Base-by-base conservation (phyloP, 2,888 invertebrate species). In the Operophtera brumata region DNA sequence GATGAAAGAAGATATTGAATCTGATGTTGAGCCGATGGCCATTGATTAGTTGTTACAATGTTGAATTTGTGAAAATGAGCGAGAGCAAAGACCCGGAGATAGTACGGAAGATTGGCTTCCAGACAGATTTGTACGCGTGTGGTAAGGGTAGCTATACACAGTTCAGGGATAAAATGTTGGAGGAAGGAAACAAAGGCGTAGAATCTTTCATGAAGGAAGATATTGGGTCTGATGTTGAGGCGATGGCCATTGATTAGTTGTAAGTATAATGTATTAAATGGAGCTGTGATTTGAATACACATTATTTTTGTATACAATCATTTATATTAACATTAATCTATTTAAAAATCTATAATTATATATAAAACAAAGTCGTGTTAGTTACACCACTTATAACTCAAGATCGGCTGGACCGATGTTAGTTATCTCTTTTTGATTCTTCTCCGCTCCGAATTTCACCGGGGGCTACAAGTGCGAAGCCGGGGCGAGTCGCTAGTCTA, bases 61-160 rank as follows among this genome's bases (percentile, higher is more conserved):
- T n/a, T n/a, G n/a, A n/a, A n/a, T n/a, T n/a, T n/a, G n/a, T n/a
- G n/a, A n/a, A n/a, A n/a, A n/a, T n/a, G 87, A 75, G 70, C 45
- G 70, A 78, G n/a, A 80, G 74, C 40, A 81, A 76, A 50, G 63
- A 73, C 59, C 55, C 71, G 1, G 47, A 47, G 1, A 62, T 78
- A 3, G 58, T 59, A 34, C 69, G 45, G 42, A 78, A 77, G 65
- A 66, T 84, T 50, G 86, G 85, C 0, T 69, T 53, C 1, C 73
- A 84, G 62, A 80, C 88, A 11, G 81, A 87, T 64, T 46, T 88
- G 5, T 78, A 78, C 59, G 78, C 78, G 11, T 67, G 62, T 1
- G 85, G 82, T 1, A 40, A 70, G n/a, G 57, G 46, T 0, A 55
- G 43, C 0, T 86, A 68, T 63, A 41, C 62, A 6, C 70, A 77